Base-by-base conservation (phyloP, 2,113 vertebrate genomes). In the Lethenteron reissneri region DNA sequence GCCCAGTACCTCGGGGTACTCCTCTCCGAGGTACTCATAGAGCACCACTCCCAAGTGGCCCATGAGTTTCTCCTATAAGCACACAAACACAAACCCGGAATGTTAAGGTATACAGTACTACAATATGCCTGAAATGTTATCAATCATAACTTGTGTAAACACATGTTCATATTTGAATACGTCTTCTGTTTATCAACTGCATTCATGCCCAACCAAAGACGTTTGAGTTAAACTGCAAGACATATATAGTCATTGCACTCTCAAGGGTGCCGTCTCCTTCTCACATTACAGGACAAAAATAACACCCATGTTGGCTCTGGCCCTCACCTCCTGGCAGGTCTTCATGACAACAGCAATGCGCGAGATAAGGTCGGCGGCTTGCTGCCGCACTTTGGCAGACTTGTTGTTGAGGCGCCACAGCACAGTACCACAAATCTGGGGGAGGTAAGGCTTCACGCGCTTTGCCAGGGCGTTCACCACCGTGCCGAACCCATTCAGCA, bases 351-450 rank as follows among this genome's bases (percentile, higher is more conserved):
- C 94, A 2, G 94, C 94, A 3, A 92, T 99, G 19, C 92, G 86
- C n/a, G 94, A 99, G 78, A 99, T 96, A 9, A 99, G 83, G 74
- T 99, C 92, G 58, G 94, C 94, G 0, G 92, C 92, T 79, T 99
- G 94, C 75, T 99, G 94, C 73, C 94, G 84, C 57, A 99, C 94
- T 82, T 99, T 97, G 14, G 94, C 92, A 0, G 92, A 97, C 76
- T 99, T 99, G 81, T 99, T 99, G 84, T 99, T 99, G 75, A 99
- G 81, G 80, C 90, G 89, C 92, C 94, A 99, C 74, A 99, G 77
- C 70, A 99, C 94, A 0, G 92, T 99, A 86, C 94, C 94, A 56
- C 92, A 99, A 78, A 99, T 99, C 80, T 99, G 94, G 57, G 94
- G 94, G 80, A 99, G 80, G 79, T 99, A 97, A 2, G 94, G 94